Evolutionary conservation across 2,888 invertebrate genomes (phyloP), one percentile per base, ranked within the genome.

Genomic region (Creontiades dilutus): DNA sequence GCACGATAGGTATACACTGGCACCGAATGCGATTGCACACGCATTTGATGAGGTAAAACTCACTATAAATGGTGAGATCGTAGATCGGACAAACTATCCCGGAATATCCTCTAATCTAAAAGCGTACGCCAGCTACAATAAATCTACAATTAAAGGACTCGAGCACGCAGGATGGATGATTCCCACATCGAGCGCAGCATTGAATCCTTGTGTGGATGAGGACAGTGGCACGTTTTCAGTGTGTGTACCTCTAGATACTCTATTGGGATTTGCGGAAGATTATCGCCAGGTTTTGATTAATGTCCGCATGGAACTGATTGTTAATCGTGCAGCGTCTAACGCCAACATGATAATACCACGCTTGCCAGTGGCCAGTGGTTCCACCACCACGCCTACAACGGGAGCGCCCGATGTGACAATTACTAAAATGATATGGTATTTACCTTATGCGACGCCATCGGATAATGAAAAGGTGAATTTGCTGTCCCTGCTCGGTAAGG

Each of bases 381-480:
- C n/a, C n/a, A n/a, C n/a, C n/a, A n/a, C n/a, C n/a, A 55, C 37
- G 13, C 12, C 85, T 13, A 84, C 87, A 27, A 80, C 80, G 2
- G 37, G 80, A 7, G 12, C 37, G n/a, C 80, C 80, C 19, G 85
- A 78, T 23, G 80, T 92, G 47, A 85, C 86, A 14, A 87, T 92
- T 23, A 48, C 37, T 13, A 91, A 92, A 90, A 86, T 92, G 28
- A 55, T 84, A 68, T 92, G 92, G 92, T 89, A 91, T 76, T 89
- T 92, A 75, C 92, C 92, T 27, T 91, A 92, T 86, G 91, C 92
- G 27, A 78, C 23, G 57, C 86, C 91, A 23, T 89, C 55, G 55
- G 92, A 92, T 91, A 46, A 61, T 23, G 91, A 92, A 90, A 91
- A 91, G 87, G 87, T 92, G 14, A 28, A 28, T 48, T 55, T 86